These are phyloP conservation scores for Argyra leucocephala DNA, from an alignment of 2,888 invertebrate genomes.

Conservation along the genomic window DNA sequence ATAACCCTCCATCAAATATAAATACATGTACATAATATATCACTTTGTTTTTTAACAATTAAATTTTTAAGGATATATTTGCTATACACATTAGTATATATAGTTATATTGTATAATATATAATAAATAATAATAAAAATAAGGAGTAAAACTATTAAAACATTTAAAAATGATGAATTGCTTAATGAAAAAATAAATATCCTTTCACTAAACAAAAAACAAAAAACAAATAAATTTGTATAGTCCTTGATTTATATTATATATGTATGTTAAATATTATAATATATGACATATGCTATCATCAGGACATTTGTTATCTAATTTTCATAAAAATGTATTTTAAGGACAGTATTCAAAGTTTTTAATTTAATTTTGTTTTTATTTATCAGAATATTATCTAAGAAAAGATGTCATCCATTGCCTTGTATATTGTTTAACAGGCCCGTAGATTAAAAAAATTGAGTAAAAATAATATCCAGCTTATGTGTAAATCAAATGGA, in stretches of 20 bases:
- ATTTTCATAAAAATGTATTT: constrained; percentile 1
- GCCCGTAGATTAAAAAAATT: too few relatives aligned
- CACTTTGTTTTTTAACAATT: neutral
- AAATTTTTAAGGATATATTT: neutral
- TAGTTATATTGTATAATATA: too few relatives aligned
- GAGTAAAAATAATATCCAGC: too few relatives aligned
- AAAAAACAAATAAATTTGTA: neutral
- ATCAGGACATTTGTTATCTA: neutral
- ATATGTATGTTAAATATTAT: too few relatives aligned
- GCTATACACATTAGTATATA: too few relatives aligned
- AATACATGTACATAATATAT: neutral
- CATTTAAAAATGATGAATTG: constrained; percentile 3
- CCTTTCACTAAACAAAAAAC: too few relatives aligned
- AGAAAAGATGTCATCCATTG: too few relatives aligned
- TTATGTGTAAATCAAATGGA: too few relatives aligned
- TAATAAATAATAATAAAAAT: neutral
- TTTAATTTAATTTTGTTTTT: neutral
- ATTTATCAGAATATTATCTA: neutral
- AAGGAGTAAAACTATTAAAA: neutral
- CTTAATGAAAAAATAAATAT: neutral
- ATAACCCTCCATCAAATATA: too few relatives aligned
- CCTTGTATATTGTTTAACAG: too few relatives aligned
- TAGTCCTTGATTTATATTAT: too few relatives aligned
- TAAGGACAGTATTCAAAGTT: neutral
- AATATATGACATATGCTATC: neutral